Evolutionary conservation across 2,888 invertebrate genomes (phyloP), one percentile per base, ranked within the genome.

Genomic region (Teleogryllus oceanicus): DNA sequence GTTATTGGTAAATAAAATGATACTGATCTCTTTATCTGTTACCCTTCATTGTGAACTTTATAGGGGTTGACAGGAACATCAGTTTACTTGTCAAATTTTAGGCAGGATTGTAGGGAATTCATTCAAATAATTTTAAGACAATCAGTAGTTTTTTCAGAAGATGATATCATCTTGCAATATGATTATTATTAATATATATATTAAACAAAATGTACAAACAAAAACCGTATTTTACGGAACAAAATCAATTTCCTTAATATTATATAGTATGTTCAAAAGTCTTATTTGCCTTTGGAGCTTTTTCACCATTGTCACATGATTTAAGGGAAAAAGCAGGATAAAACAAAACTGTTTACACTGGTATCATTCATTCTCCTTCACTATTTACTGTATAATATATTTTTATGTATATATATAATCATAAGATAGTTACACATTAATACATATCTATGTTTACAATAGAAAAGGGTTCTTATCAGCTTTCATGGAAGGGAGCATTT

Each of bases 331-430:
- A 62, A 62, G 62, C 62, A 62, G n/a, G 62, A 62, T 62, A n/a
- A 62, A 62, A 62, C 62, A 62, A 62, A 62, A 62, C 62, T 62
- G 62, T 62, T 62, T 62, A 62, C 62, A n/a, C 13, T 62, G 62
- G n/a, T 62, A 62, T 62, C 62, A 62, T 62, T 62, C 62, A 62
- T 62, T 18, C 78, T 78, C 74, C 74, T 76, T 79, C 75, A 74
- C 75, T 78, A 78, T 50, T 79, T 79, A 79, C 79, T 79, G 76
- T 77, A 79, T 79, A 79, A 79, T 79, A 79, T 79, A 79, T 79
- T 76, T 62, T 18, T 62, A 18, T 62, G n/a, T 62, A 62, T 62
- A 62, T 62, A 62, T 76, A 79, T 75, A 77, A 20, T 77, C 49
- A 77, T 77, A 77, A 77, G 77, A 77, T 77, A 77, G 77, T 37